Evolutionary conservation across 2,888 invertebrate genomes (phyloP).

Genomic region (Asteroscopus sphinx): DNA sequence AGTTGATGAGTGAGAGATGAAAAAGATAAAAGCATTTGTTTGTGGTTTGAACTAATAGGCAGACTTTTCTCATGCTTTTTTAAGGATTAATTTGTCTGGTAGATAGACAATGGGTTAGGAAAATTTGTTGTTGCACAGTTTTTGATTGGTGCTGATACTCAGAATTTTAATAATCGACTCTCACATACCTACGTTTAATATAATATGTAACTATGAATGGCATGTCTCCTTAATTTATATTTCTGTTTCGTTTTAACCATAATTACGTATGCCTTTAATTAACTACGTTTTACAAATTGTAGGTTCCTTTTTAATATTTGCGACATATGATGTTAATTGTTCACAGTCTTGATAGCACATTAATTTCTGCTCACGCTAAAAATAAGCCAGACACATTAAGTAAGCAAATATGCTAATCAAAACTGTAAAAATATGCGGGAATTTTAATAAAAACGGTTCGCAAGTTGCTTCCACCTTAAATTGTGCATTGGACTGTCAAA

Average conservation of each 20-base stretch:
- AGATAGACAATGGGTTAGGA: too few relatives aligned
- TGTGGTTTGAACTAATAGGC: background rate
- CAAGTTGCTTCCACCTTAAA: slow-evolving; percentile 35
- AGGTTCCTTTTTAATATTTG: slow-evolving; percentile 10
- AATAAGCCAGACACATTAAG: slow-evolving; percentile 20
- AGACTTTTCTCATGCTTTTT: background rate
- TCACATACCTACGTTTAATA: too few relatives aligned
- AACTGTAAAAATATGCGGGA: slow-evolving; percentile 24
- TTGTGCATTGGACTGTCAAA: slow-evolving; percentile 27
- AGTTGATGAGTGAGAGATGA: slow-evolving; percentile 1
- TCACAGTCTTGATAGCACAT: slow-evolving; percentile 11
- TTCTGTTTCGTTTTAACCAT: too few relatives aligned
- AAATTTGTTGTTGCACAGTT: too few relatives aligned
- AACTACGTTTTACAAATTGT: too few relatives aligned
- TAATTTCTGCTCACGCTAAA: slow-evolving; percentile 2
- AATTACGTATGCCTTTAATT: too few relatives aligned
- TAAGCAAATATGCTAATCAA: slow-evolving; percentile 28
- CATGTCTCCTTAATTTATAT: too few relatives aligned
- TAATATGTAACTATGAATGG: too few relatives aligned
- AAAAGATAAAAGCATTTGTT: slow-evolving; percentile 5
- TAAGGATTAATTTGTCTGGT: too few relatives aligned
- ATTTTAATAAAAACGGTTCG: slow-evolving; percentile 31
- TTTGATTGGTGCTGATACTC: too few relatives aligned
- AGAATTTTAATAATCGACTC: too few relatives aligned
- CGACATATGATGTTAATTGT: background rate